These are phyloP conservation scores for Melanocharis versteri DNA, from an alignment of 2,113 vertebrate genomes.

Conservation along the genomic window DNA sequence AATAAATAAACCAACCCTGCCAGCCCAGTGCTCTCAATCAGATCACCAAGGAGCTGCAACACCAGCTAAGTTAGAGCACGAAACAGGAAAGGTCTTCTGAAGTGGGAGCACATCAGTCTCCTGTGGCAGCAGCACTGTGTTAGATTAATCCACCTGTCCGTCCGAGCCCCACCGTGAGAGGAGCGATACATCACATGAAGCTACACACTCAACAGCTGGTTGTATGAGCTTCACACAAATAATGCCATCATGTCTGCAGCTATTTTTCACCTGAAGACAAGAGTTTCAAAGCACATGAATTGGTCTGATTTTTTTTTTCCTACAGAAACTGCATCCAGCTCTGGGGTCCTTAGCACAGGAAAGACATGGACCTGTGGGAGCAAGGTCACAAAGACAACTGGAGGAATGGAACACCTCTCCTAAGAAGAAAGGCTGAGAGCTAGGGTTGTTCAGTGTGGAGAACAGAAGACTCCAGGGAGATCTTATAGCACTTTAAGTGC, in stretches of 20 bases:
- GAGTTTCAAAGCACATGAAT: neutral
- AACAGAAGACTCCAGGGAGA: neutral
- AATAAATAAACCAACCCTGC: neutral
- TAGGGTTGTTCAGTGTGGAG: neutral
- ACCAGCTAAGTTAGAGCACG: neutral
- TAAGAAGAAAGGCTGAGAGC: neutral
- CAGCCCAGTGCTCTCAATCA: neutral
- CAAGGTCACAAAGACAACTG: neutral
- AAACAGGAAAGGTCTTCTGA: neutral
- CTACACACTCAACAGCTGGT: neutral
- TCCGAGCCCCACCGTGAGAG: fast-evolving
- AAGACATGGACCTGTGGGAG: neutral
- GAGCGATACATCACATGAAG: fast-evolving
- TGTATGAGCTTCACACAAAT: neutral
- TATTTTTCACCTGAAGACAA: neutral
- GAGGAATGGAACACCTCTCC: neutral
- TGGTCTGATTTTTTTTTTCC: neutral
- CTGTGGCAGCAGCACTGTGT: neutral
- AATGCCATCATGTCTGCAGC: neutral
- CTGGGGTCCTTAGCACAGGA: neutral
- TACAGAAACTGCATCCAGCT: neutral
- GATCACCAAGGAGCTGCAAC: neutral
- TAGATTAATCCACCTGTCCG: neutral
- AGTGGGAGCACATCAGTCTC: neutral
- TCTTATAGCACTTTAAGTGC: neutral